A percentile compares a stretch with the other conserved stretches of the same genome.
Conservation (phyloP, 2,888 invertebrate genomes). For the Nemapogon koenigi region DNA sequence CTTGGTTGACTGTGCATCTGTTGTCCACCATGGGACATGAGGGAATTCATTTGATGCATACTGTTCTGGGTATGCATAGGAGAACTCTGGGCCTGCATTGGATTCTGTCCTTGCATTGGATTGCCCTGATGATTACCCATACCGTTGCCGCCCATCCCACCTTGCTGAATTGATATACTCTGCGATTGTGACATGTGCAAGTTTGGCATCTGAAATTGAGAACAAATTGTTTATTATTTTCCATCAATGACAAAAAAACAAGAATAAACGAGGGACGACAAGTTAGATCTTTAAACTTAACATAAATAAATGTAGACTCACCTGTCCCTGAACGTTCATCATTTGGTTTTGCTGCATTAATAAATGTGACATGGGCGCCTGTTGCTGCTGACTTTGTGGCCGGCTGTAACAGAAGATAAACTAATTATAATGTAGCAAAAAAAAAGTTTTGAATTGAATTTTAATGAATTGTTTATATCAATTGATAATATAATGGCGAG, state of each 20-base stretch:
- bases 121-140: slow-evolving; percentile 23
- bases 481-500: too few relatives aligned
- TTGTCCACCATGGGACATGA: slow-evolving; percentile 15
- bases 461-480: too few relatives aligned
- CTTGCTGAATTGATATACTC: slow-evolving; percentile 62
- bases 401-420: too few relatives aligned
- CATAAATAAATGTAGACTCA: slow-evolving; percentile 20
- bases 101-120: slow-evolving; percentile 22
- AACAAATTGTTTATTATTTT: not conserved
- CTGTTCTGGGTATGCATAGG: slow-evolving; percentile 19
- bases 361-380: slow-evolving; percentile 56
- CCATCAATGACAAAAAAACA: not conserved
- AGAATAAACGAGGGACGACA: not conserved
- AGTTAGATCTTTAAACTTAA: not conserved
- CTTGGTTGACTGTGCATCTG: slow-evolving; percentile 22
- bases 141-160: slow-evolving; percentile 27
- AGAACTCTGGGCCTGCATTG: slow-evolving; percentile 22
- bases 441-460: too few relatives aligned
- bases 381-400: slow-evolving; percentile 54
- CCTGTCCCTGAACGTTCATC: slow-evolving; percentile 61
- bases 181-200: slow-evolving; percentile 76
- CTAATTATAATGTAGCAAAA: too few relatives aligned
- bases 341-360: slow-evolving; percentile 62
- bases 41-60: slow-evolving; percentile 17
- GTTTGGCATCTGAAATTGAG: slow-evolving; percentile 66